Evolutionary conservation across 2,797 vertebrate genomes (phyloP).

Genomic region (Karalla daura): DNA sequence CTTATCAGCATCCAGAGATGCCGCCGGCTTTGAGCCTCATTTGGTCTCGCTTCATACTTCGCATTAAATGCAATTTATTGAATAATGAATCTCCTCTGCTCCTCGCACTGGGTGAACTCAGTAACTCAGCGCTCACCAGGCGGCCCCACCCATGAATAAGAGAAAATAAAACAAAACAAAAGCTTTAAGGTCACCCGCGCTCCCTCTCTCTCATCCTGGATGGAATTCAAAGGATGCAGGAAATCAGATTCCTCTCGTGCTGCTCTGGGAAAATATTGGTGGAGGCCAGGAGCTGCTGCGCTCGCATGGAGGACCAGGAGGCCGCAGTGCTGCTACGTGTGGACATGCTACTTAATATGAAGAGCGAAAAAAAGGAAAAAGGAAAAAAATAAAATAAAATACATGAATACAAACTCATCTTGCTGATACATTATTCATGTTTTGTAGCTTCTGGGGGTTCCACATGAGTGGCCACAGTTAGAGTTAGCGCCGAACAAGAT

Average conservation of each 20-base stretch:
- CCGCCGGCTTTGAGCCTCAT: slow-evolving; percentile 60
- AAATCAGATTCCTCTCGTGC: slow-evolving; percentile 20
- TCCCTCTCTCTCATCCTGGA: slow-evolving; percentile 44
- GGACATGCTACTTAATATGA: slow-evolving; percentile 60
- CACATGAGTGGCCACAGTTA: slow-evolving; percentile 76
- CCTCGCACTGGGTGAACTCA: slow-evolving; percentile 50
- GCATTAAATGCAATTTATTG: slow-evolving; percentile 72
- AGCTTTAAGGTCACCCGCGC: slow-evolving; percentile 44
- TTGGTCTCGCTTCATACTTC: slow-evolving; percentile 65
- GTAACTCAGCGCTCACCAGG: slow-evolving; percentile 34
- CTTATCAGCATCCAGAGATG: slow-evolving; percentile 65
- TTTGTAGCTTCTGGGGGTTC: slow-evolving; percentile 75
- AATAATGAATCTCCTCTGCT: slow-evolving; percentile 70
- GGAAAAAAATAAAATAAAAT: slow-evolving; percentile 20
- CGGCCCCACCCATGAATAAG: not conserved
- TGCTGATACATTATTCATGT: slow-evolving; percentile 79
- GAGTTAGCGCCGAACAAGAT: slow-evolving; percentile 68
- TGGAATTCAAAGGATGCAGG: slow-evolving; percentile 37
- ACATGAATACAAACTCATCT: slow-evolving; percentile 65
- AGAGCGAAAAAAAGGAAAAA: slow-evolving; percentile 33
- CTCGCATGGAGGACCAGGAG: slow-evolving; percentile 1
- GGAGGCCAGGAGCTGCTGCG: slow-evolving; percentile 18
- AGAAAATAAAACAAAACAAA: slow-evolving; percentile 21
- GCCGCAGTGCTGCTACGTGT: slow-evolving; percentile 21
- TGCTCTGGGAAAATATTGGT: slow-evolving; percentile 35